Percentiles rank a stretch among this genome's conserved stretches.
phyloP scores from a whole-genome alignment of 2,113 vertebrate genomes.

The Carassius auratus region DNA sequence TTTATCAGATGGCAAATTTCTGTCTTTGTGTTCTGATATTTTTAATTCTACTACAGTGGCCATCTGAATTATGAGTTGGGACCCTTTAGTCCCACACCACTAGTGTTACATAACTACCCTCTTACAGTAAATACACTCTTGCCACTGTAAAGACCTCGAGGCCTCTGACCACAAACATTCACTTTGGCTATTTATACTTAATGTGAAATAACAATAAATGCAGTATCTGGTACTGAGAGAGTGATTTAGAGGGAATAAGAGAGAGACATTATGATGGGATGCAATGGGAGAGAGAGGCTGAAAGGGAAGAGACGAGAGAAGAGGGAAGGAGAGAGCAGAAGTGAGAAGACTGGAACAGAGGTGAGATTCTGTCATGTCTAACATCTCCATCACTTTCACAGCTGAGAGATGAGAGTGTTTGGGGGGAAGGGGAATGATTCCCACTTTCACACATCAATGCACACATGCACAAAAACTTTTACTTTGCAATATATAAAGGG shows the following conservation, averaged over 20 bases:
- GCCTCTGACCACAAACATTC: background rate
- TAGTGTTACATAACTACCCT: slow-evolving; percentile 13
- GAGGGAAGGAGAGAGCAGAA: no score
- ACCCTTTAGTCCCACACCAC: background rate
- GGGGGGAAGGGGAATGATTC: slow-evolving; percentile 2
- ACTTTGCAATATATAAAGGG: background rate
- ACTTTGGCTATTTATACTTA: background rate
- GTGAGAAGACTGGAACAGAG: background rate
- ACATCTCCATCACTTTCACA: slow-evolving; percentile 25
- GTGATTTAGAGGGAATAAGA: background rate
- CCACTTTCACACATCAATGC: background rate
- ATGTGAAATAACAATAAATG: background rate
- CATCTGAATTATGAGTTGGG: background rate
- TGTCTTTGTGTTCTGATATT: background rate
- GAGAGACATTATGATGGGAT: background rate
- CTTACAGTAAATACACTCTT: slow-evolving; percentile 2
- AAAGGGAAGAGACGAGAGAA: background rate
- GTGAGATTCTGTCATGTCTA: background rate
- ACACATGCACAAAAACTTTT: background rate
- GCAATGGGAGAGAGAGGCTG: background rate
- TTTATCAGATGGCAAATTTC: background rate
- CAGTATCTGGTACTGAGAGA: slow-evolving; percentile 19
- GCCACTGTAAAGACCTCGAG: slow-evolving; percentile 3
- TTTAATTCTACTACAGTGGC: background rate
- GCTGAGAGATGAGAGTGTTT: background rate